Evolutionary conservation across 2,113 vertebrate species (phyloP).

Genomic region (Tapirus terrestris): DNA sequence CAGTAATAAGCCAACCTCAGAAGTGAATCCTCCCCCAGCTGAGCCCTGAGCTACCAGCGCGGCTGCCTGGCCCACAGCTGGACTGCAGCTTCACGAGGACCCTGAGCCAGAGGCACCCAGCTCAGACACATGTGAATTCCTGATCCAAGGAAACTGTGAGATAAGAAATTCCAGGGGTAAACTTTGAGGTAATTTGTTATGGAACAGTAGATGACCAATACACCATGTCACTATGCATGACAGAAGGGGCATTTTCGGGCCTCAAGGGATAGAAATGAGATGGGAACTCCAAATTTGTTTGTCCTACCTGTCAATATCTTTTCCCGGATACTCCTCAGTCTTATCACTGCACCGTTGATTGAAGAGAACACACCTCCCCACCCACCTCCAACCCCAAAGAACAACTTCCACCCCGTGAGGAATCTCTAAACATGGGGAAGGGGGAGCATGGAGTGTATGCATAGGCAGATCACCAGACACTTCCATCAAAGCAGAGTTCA

Average conservation of each 20-base stretch:
- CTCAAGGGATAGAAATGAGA: not conserved
- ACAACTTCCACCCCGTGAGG: not conserved
- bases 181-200: not conserved
- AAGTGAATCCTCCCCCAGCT: no score
- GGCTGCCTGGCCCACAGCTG: not conserved
- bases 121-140: not conserved
- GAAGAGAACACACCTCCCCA: not conserved
- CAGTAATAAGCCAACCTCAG: no score
- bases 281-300: not conserved
- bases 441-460: not conserved
- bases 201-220: not conserved
- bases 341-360: not conserved
- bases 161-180: not conserved
- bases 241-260: not conserved
- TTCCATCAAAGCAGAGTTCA: not conserved
- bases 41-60: not conserved
- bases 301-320: not conserved
- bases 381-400: not conserved
- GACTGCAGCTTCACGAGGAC: not conserved
- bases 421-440: not conserved
- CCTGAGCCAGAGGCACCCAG: not conserved
- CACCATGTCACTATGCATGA: not conserved
- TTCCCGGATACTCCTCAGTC: not conserved
- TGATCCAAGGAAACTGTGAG: not conserved
- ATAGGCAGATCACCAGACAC: not conserved